Percentiles rank a stretch among this genome's conserved stretches.
These are phyloP conservation scores for Phalloptychus januarius DNA, from an alignment of 2,797 vertebrate species.

Conservation along the genomic window DNA sequence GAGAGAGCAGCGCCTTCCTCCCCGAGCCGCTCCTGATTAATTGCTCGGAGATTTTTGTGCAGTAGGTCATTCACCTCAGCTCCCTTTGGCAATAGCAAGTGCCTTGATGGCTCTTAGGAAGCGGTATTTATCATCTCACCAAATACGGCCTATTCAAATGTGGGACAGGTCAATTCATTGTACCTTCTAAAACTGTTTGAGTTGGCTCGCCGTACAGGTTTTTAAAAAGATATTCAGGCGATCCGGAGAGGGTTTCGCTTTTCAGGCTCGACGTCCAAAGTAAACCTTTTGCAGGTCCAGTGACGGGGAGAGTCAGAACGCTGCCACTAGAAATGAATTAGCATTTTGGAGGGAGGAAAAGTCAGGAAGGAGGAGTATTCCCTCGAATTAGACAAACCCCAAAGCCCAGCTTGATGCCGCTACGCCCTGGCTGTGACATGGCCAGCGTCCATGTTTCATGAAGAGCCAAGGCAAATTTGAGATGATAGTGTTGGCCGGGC, in stretches of 20 bases:
- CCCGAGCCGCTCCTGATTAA: conserved; percentile 65
- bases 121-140: conserved; percentile 71
- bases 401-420: conserved; percentile 62
- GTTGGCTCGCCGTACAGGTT: conserved; percentile 64
- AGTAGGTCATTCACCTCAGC: conserved; percentile 70
- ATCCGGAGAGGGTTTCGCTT: conserved; percentile 72
- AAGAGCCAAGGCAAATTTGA: conserved; percentile 66
- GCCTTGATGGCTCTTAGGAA: conserved; percentile 72
- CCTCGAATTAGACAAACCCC: conserved; percentile 73
- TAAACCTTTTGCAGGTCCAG: conserved; percentile 77
- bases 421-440: conserved; percentile 72
- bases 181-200: conserved; percentile 72
- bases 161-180: conserved; percentile 75
- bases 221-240: conserved; percentile 75
- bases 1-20: conserved; percentile 44
- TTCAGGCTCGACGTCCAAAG: conserved; percentile 75
- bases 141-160: conserved; percentile 55
- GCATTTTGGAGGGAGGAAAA: conserved; percentile 57
- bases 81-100: conserved; percentile 60
- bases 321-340: conserved; percentile 74
- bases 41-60: conserved; percentile 62
- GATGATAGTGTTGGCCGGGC: conserved; percentile 62
- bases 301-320: conserved; percentile 65
- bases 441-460: conserved; percentile 62
- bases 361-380: conserved; percentile 62